Evolutionary conservation across 2,113 vertebrate species (phyloP).

Genomic region (Connochaetes taurinus): DNA sequence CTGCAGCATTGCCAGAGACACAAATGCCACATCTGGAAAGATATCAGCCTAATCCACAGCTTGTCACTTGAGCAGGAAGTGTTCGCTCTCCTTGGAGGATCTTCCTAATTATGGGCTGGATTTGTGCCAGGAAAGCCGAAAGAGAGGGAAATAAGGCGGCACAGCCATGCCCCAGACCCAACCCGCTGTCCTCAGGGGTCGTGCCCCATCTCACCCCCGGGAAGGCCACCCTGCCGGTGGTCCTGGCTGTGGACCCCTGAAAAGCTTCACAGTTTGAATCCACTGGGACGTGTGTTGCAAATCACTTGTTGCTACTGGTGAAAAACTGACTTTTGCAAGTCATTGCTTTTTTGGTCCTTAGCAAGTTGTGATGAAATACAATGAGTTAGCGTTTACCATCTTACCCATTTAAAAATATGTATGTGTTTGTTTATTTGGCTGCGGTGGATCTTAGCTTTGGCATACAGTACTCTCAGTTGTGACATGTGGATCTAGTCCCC

Average conservation of each 20-base stretch:
- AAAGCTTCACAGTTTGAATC: rapidly evolving
- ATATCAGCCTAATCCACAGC: constrained; percentile 31
- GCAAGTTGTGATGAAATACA: not conserved
- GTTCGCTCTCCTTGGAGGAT: constrained; percentile 45
- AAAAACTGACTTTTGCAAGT: not conserved
- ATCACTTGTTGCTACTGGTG: not conserved
- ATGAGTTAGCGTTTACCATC: not conserved
- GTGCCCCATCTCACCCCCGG: rapidly evolving
- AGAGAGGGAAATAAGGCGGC: not conserved
- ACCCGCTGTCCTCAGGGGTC: rapidly evolving
- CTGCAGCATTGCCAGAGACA: constrained; percentile 37
- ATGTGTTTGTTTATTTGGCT: not conserved
- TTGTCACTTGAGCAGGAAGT: constrained; percentile 52
- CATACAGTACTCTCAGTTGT: not conserved
- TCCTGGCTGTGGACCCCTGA: not conserved
- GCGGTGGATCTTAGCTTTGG: not conserved
- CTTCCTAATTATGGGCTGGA: constrained; percentile 47
- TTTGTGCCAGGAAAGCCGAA: not conserved
- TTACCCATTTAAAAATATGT: not conserved
- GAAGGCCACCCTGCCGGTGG: not conserved
- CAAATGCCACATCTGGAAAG: constrained; percentile 57
- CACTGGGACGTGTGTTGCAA: rapidly evolving
- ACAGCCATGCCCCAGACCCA: rapidly evolving
- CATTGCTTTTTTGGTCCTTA: not conserved
- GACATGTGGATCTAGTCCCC: not conserved